Conservation (phyloP, 2,113 vertebrate species). For the Pristiophorus japonicus region DNA sequence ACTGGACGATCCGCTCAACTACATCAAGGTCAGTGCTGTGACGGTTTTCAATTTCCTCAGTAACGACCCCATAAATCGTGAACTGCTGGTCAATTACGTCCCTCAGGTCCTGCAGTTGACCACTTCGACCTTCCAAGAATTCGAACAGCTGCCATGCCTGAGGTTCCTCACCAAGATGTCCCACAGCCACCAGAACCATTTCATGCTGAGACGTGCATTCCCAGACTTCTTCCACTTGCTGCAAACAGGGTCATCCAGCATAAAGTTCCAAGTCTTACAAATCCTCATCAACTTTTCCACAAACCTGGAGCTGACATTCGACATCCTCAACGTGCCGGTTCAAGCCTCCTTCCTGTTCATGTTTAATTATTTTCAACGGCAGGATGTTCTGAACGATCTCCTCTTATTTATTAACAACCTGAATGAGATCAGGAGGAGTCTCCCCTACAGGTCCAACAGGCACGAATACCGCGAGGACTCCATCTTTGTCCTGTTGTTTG, state of each 20-base stretch:
- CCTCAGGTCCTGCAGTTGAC: not conserved
- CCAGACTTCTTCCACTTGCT: constrained; percentile 15
- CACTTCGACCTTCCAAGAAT: not conserved
- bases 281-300: constrained; percentile 29
- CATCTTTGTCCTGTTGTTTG: not conserved
- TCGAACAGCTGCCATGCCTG: not conserved
- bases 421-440: not conserved
- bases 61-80: not conserved
- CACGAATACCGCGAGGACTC: not conserved
- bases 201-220: not conserved
- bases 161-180: constrained; percentile 31
- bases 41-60: constrained; percentile 4
- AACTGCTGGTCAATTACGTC: not conserved
- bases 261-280: constrained; percentile 17
- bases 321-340: not conserved
- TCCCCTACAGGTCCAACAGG: not conserved
- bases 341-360: constrained; percentile 5
- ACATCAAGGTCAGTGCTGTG: constrained; percentile 28
- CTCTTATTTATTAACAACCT: not conserved
- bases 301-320: not conserved
- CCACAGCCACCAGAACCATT: not conserved
- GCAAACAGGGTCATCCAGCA: not conserved
- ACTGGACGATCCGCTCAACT: not conserved
- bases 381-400: constrained; percentile 2
- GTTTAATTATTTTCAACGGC: constrained; percentile 19